Evolutionary conservation across 1,140 invertebrate species (phyloP).

Genomic region (Lepidurus apus): DNA sequence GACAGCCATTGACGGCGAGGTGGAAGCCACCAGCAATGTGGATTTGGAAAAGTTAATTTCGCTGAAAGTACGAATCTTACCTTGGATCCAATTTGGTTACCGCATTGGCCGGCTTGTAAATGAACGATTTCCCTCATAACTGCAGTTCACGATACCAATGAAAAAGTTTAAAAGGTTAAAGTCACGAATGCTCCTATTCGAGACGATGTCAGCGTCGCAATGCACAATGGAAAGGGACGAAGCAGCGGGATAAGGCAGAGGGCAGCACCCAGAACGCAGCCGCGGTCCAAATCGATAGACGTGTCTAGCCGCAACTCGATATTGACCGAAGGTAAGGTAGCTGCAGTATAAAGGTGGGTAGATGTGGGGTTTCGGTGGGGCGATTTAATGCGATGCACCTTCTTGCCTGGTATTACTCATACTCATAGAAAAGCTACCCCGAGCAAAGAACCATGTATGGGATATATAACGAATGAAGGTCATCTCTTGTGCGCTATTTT

Average conservation of each 20-base stretch:
- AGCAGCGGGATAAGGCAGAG: neutral
- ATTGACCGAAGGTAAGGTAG: neutral
- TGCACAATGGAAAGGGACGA: neutral
- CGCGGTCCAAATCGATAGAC: neutral
- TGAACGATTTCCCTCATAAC: conserved; percentile 71
- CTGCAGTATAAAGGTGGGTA: neutral
- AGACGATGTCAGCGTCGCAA: neutral
- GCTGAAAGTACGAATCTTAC: conserved; percentile 44
- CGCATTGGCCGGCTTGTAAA: conserved; percentile 68
- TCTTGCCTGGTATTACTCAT: neutral
- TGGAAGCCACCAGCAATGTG: neutral
- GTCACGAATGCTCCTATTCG: neutral
- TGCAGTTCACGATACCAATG: conserved; percentile 34
- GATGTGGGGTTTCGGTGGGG: neutral
- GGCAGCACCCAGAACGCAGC: neutral
- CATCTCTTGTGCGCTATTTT: neutral
- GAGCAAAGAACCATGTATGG: neutral
- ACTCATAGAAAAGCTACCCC: neutral
- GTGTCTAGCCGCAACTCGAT: neutral
- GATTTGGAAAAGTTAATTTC: neutral
- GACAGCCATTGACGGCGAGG: neutral
- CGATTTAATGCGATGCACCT: neutral
- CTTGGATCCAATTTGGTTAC: conserved; percentile 69
- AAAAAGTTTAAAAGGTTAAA: conserved; percentile 33
- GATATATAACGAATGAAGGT: neutral